Percentiles rank a stretch among this genome's conserved stretches.
Evolutionary conservation across 2,113 vertebrate genomes (phyloP).

Genomic region (Pheucticus melanocephalus): DNA sequence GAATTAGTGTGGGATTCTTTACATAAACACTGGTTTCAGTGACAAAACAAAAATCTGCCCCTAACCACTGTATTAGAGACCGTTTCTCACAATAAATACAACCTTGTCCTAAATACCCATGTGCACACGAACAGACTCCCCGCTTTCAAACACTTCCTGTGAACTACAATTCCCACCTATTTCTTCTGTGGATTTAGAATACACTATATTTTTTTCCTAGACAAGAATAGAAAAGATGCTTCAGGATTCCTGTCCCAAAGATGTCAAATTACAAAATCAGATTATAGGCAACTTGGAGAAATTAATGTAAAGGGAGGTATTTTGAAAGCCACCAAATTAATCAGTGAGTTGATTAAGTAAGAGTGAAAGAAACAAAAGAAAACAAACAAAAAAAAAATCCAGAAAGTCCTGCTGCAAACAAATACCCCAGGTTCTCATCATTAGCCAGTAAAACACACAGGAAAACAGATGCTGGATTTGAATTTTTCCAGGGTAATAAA

Average conservation of each 20-base stretch:
- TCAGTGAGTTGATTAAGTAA: background rate
- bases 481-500: constrained; percentile 48
- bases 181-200: background rate
- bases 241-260: background rate
- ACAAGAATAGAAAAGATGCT: background rate
- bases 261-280: background rate
- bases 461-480: constrained; percentile 33
- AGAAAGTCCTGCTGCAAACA: background rate
- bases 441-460: constrained; percentile 25
- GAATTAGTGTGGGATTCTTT: background rate
- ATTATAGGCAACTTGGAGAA: background rate
- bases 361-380: background rate
- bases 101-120: background rate
- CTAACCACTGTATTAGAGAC: background rate
- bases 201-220: background rate
- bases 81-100: background rate
- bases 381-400: background rate
- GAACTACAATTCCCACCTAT: background rate
- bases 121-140: rapidly evolving
- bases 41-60: background rate
- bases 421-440: background rate
- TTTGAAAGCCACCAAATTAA: constrained; percentile 3
- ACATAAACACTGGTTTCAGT: background rate
- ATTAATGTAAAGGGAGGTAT: background rate
- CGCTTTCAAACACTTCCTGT: background rate